Evolutionary conservation across 1,140 invertebrate genomes (phyloP).

Genomic region (Philaenus spumarius): DNA sequence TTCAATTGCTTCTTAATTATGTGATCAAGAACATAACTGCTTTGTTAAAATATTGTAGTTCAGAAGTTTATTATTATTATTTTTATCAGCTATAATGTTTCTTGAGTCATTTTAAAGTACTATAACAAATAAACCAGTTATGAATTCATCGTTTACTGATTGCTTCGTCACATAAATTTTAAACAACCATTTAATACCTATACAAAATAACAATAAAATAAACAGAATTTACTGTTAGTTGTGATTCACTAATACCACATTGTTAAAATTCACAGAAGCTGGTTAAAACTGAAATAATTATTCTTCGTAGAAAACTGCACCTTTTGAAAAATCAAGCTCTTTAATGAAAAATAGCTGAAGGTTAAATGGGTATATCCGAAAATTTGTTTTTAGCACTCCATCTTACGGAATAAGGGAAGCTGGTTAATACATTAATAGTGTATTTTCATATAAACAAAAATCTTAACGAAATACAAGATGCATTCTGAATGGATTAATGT

Average conservation of each 20-base stretch:
- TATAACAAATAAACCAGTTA: too few species aligned
- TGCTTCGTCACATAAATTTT: too few species aligned
- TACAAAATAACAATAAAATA: background rate
- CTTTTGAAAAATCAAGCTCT: slow-evolving; percentile 29
- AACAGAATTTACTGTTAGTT: background rate
- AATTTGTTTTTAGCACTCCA: slow-evolving; percentile 8
- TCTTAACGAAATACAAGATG: slow-evolving; percentile 4
- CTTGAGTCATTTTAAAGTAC: too few species aligned
- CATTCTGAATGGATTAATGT: slow-evolving; percentile 17
- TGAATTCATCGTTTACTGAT: too few species aligned
- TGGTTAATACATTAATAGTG: slow-evolving; percentile 6
- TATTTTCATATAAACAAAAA: slow-evolving; percentile 12
- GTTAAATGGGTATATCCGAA: background rate
- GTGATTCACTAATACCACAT: background rate
- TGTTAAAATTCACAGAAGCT: slow-evolving; percentile 10
- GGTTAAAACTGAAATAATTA: slow-evolving; percentile 15
- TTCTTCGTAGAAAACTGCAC: slow-evolving; percentile 35
- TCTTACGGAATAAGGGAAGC: slow-evolving; percentile 12
- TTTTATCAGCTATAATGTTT: too few species aligned
- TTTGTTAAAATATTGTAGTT: too few species aligned
- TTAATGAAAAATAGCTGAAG: slow-evolving; percentile 13
- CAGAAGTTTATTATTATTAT: too few species aligned
- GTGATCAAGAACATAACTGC: too few species aligned
- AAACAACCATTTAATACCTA: too few species aligned
- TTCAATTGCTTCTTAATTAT: too few species aligned